Evolutionary conservation across 1,140 invertebrate genomes (phyloP).

Genomic region (Micrasema minimum): DNA sequence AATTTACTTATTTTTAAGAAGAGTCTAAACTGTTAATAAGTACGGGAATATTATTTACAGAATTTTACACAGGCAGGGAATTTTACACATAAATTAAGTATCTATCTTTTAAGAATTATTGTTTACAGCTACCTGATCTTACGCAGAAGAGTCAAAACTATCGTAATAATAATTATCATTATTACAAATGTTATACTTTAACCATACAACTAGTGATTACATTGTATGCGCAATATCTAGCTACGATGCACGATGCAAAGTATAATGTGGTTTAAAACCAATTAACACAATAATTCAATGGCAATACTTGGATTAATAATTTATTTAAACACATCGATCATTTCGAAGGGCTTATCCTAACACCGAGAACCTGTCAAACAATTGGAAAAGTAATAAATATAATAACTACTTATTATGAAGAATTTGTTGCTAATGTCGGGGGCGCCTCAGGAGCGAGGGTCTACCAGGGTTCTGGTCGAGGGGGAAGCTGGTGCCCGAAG

Average conservation of each 20-base stretch:
- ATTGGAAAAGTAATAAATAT: constrained; percentile 29
- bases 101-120: background rate
- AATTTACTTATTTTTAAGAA: constrained; percentile 8
- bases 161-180: too few species aligned
- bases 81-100: background rate
- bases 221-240: constrained; percentile 3
- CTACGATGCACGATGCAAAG: constrained; percentile 11
- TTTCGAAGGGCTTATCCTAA: constrained; percentile 6
- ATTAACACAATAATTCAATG: constrained; percentile 10
- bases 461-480: constrained; percentile 63
- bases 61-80: constrained; percentile 3
- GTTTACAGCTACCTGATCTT: background rate
- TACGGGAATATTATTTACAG: constrained; percentile 10
- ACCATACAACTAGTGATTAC: too few species aligned
- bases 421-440: constrained; percentile 19
- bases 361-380: constrained; percentile 19
- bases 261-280: background rate
- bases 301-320: constrained; percentile 10
- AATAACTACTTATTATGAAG: constrained; percentile 17
- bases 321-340: constrained; percentile 5
- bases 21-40: constrained; percentile 15
- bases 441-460: background rate
- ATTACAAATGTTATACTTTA: too few species aligned
- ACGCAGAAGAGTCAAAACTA: too few species aligned
- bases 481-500: constrained; percentile 58